A percentile compares a stretch with the other conserved stretches of the same genome.
Conservation (phyloP, 2,888 invertebrate species). For the Rutpela maculata region DNA sequence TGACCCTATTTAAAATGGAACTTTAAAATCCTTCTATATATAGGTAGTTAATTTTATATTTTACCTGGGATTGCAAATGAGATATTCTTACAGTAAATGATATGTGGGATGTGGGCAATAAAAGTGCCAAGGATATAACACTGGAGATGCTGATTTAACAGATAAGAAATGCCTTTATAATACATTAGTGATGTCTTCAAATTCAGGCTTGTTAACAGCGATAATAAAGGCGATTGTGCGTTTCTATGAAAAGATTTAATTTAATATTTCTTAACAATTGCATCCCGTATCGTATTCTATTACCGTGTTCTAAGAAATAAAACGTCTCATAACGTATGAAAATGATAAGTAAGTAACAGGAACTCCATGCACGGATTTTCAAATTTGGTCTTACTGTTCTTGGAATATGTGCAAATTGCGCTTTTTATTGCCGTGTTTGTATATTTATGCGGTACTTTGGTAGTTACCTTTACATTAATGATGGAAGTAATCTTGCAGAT, state of each 20-base stretch:
- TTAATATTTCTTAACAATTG: slow-evolving; percentile 21
- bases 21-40: too few species aligned
- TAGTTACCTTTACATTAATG: slow-evolving; percentile 6
- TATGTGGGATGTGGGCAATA: not conserved
- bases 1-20: too few species aligned
- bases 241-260: slow-evolving; percentile 26
- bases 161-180: slow-evolving; percentile 6
- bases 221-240: slow-evolving; percentile 3
- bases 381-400: slow-evolving; percentile 13
- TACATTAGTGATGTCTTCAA: not conserved
- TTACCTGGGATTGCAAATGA: too few species aligned
- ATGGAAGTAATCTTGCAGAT: not conserved
- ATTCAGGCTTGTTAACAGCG: not conserved
- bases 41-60: too few species aligned
- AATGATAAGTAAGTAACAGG: not conserved
- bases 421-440: not conserved
- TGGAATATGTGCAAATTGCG: slow-evolving; percentile 13
- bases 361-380: not conserved
- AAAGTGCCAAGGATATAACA: not conserved
- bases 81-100: not conserved
- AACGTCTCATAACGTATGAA: not conserved
- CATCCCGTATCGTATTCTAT: slow-evolving; percentile 23
- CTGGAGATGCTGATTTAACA: not conserved
- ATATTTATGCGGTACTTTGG: slow-evolving; percentile 7
- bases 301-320: not conserved